Base-by-base conservation (phyloP, 2,797 vertebrate species). In the Cyclopterus lumpus region DNA sequence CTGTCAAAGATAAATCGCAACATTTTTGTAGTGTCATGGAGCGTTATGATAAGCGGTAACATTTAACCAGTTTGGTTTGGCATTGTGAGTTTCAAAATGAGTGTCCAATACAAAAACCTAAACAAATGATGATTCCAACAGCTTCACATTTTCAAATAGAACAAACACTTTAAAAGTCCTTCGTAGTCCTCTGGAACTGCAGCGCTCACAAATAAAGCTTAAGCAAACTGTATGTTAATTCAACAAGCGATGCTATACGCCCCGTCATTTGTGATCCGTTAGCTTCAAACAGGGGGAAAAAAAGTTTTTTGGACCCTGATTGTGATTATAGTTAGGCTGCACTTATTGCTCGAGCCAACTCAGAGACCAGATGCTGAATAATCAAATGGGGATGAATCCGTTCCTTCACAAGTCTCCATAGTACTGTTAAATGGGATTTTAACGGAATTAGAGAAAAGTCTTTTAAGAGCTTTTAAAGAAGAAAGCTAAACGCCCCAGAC, bases 1-100 rank as follows among this genome's bases (percentile, higher is more conserved):
- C 92, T 93, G 92, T 95, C 94, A 93, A 82, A 90, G 85, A 92
- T 61, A 91, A 94, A 95, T 93, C 91, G 94, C 94, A 96, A 97
- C 96, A 95, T 95, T 81, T n/a, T 85, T 87, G 94, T 96, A 96
- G 96, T 96, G 95, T 96, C 94, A 95, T 93, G 89, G 75, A 93
- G 89, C 85, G 36, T 86, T 79, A 86, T 83, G 83, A 69, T 85
- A 91, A 92, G 89, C 86, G 75, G 73, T 93, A 89, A 92, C 91
- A 92, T 90, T 88, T 72, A 91, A 87, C 84, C 85, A 78, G 85
- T 83, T 83, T 83, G 85, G 86, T 89, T 81, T 82, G 82, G 85
- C 87, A 81, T 87, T 58, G 75, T 85, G 78, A 90, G 71, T 84
- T 87, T 86, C 67, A 81, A 88, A 86, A 83, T 48, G 57, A 85